Conservation (phyloP, 92 coral and sea anemone genomes). For the Parazoanthus swiftii region DNA sequence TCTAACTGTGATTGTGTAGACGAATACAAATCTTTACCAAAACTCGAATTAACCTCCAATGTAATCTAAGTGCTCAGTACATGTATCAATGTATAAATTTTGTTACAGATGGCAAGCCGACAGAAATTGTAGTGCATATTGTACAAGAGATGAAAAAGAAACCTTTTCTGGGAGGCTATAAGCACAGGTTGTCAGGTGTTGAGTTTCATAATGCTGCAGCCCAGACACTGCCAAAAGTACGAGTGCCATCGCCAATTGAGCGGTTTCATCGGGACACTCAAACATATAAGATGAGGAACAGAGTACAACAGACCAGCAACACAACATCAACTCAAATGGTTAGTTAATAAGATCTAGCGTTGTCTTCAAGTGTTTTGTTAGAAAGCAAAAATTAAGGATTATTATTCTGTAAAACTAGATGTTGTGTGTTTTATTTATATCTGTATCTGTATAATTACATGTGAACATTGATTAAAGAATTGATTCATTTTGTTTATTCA, state of each 20-base stretch:
- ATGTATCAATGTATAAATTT: background rate
- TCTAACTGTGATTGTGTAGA: too few relatives aligned
- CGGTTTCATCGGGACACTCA: conserved; percentile 95
- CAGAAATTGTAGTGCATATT: conserved; percentile 74
- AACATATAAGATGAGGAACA: conserved; percentile 77
- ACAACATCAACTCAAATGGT: conserved; percentile 99
- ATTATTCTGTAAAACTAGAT: too few relatives aligned
- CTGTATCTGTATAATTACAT: too few relatives aligned
- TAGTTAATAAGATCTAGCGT: conserved; percentile 4
- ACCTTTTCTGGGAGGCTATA: conserved; percentile 88
- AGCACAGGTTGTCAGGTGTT: conserved; percentile 85
- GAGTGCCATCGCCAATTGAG: conserved; percentile 82
- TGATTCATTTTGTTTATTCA: conserved; percentile 3
- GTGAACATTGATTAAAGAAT: background rate
- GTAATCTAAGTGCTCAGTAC: too few relatives aligned
- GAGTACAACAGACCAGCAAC: conserved; percentile 88
- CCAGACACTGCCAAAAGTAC: conserved; percentile 87
- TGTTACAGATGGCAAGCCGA: conserved; percentile 60
- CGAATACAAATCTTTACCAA: too few relatives aligned
- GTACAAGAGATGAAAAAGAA: conserved; percentile 77
- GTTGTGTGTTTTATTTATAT: too few relatives aligned
- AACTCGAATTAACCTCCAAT: too few relatives aligned
- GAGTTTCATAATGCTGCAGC: conserved; percentile 92
- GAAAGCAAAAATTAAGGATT: too few relatives aligned
- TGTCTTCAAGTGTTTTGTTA: background rate